Conservation (phyloP, 2,888 invertebrate genomes). For the Creontiades dilutus region DNA sequence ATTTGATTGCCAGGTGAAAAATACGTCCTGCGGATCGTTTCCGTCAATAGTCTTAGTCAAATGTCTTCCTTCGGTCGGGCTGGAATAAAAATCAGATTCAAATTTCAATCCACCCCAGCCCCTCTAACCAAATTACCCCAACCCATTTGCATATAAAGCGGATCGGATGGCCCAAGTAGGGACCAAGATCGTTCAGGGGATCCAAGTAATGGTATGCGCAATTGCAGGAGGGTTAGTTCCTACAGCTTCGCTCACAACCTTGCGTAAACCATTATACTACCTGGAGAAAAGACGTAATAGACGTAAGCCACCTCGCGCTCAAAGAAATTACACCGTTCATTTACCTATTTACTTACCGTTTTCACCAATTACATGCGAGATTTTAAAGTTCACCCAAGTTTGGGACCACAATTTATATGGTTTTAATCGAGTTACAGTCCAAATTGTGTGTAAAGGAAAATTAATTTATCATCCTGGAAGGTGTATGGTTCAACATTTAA, state of each 20-base stretch:
- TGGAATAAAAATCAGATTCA: constrained; percentile 20
- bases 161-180: constrained; percentile 29
- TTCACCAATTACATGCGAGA: too few relatives aligned
- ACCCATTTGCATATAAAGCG: constrained; percentile 32
- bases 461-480: too few relatives aligned
- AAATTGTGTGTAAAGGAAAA: too few relatives aligned
- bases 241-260: not conserved
- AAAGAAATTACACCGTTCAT: not conserved
- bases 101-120: not conserved
- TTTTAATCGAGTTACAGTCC: too few relatives aligned
- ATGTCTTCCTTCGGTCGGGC: not conserved
- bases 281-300: constrained; percentile 14
- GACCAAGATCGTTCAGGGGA: not conserved
- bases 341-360: too few relatives aligned
- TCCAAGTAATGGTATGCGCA: constrained; percentile 1
- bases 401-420: too few relatives aligned
- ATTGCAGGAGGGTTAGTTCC: not conserved
- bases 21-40: too few relatives aligned
- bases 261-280: constrained; percentile 16
- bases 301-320: not conserved
- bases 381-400: too few relatives aligned
- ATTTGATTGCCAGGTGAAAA: too few relatives aligned
- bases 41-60: not conserved
- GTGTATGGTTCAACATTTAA: too few relatives aligned
- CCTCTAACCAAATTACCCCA: constrained; percentile 17